Percentiles rank a stretch among this genome's conserved stretches.
Conservation (phyloP, 2,113 vertebrate genomes). For the Daboia siamensis region DNA sequence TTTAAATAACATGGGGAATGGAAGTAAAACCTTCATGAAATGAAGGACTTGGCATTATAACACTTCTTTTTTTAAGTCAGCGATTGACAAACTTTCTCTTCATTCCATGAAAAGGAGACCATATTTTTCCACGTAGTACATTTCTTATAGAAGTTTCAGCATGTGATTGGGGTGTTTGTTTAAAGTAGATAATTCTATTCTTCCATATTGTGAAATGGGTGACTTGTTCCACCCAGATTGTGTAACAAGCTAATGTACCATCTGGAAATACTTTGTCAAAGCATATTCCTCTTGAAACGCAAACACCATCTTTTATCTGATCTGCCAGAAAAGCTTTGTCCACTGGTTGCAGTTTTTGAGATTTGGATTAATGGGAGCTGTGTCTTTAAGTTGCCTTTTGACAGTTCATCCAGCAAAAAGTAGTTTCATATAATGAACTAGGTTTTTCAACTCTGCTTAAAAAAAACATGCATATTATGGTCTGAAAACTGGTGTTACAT, state of each 20-base stretch:
- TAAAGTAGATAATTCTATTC: background rate
- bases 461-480: background rate
- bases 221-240: background rate
- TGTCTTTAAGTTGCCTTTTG: background rate
- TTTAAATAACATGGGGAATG: background rate
- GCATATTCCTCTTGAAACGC: background rate
- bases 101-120: background rate
- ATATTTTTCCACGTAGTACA: background rate
- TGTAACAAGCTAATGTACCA: background rate
- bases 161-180: background rate
- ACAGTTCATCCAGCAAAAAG: background rate
- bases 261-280: background rate
- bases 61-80: background rate
- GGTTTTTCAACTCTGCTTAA: background rate
- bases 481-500: background rate
- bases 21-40: background rate
- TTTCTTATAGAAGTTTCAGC: background rate
- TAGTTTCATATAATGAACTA: background rate
- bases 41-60: background rate
- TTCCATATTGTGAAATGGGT: background rate
- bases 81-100: background rate
- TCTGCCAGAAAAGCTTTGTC: background rate
- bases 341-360: background rate
- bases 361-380: background rate
- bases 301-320: background rate